Percentiles rank a stretch among this genome's conserved stretches.
Conservation (phyloP, 2,888 invertebrate species). For the Chironomus tentans region DNA sequence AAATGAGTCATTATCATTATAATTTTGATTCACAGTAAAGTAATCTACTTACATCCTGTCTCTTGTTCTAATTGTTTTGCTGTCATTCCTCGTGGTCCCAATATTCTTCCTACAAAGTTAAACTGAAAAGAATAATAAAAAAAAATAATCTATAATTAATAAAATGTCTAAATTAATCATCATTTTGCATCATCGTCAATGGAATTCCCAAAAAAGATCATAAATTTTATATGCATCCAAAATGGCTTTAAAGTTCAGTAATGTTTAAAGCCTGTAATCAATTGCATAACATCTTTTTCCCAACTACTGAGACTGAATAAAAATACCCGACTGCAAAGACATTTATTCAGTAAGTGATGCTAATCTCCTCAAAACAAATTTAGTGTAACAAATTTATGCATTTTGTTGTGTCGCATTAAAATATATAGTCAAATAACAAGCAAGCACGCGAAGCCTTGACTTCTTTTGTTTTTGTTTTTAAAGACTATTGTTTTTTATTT, state of each 20-base stretch:
- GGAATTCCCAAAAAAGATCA: no score
- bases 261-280: no score
- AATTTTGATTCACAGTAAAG: not conserved
- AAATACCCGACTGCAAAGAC: no score
- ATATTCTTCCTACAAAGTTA: slow-evolving; percentile 99
- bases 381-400: not conserved
- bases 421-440: not conserved
- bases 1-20: no score
- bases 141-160: not conserved
- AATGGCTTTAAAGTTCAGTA: not conserved
- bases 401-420: not conserved
- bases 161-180: not conserved
- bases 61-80: slow-evolving; percentile 99
- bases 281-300: no score
- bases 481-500: not conserved
- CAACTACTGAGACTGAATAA: no score
- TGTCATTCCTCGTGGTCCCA: slow-evolving; percentile 99
- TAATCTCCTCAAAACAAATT: not conserved
- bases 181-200: no score
- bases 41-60: slow-evolving; percentile 73
- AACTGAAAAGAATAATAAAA: slow-evolving; percentile 66
- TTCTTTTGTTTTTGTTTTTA: not conserved
- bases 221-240: no score
- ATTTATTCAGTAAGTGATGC: not conserved
- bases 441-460: not conserved